A percentile compares a stretch with the other conserved stretches of the same genome.
phyloP scores from a whole-genome alignment of 2,113 vertebrate species.

The Tauraco erythrolophus region DNA sequence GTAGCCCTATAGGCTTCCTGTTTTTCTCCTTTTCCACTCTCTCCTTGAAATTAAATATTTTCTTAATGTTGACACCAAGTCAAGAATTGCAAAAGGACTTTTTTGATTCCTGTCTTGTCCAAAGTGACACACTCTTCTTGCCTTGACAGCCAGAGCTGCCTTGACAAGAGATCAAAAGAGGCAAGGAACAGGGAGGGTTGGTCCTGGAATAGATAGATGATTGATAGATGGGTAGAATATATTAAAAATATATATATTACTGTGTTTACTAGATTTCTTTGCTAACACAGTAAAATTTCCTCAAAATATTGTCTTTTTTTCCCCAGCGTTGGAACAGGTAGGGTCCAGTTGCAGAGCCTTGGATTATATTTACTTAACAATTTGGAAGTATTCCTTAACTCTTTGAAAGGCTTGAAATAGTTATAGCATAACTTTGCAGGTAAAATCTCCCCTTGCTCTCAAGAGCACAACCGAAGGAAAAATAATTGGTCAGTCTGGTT shows the following conservation, averaged over 20 bases:
- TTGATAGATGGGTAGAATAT: neutral
- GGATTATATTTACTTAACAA: neutral
- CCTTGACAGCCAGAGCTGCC: neutral
- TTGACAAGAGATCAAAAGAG: neutral
- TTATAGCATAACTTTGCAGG: neutral
- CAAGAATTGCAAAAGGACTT: neutral
- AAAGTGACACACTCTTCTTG: neutral
- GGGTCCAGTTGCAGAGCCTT: neutral
- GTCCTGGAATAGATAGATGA: neutral
- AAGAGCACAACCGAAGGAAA: neutral
- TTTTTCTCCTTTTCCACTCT: neutral
- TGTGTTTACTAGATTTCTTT: neutral
- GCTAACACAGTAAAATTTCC: neutral
- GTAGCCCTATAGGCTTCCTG: neutral
- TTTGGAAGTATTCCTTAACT: neutral
- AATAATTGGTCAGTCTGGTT: neutral
- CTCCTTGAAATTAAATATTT: neutral
- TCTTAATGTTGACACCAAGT: neutral
- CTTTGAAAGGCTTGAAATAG: neutral
- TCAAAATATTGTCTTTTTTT: neutral
- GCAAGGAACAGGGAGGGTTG: neutral
- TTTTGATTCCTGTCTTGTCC: neutral
- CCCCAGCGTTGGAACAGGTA: neutral
- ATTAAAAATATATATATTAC: neutral
- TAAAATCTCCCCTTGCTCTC: neutral